Conservation (phyloP, 1,140 invertebrate genomes). For the Leptinotarsa undecemlineata region DNA sequence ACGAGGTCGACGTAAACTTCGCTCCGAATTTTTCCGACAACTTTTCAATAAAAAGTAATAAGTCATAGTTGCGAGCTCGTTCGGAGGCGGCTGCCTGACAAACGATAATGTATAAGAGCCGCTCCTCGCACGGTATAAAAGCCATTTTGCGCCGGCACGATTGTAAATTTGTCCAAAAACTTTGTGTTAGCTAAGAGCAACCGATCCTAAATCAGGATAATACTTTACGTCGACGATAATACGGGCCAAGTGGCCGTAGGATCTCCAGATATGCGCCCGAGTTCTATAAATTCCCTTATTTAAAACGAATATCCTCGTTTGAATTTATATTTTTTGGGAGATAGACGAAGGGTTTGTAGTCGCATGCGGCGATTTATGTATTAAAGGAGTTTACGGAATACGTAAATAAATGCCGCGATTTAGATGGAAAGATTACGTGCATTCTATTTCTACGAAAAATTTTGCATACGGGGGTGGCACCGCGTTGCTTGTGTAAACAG, state of each 20-base stretch:
- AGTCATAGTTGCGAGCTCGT: slow-evolving; percentile 6
- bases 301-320: slow-evolving; percentile 22
- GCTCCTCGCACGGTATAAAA: slow-evolving; percentile 18
- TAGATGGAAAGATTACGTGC: neutral
- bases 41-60: slow-evolving; percentile 19
- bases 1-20: neutral
- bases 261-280: slow-evolving; percentile 15
- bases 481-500: too few relatives aligned
- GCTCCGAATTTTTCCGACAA: slow-evolving; percentile 7
- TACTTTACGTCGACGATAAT: slow-evolving; percentile 27
- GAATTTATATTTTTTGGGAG: slow-evolving; percentile 25
- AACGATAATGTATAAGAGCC: slow-evolving; percentile 17
- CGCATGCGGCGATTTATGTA: neutral
- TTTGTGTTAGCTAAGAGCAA: slow-evolving; percentile 29
- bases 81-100: neutral
- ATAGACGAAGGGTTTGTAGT: slow-evolving; percentile 4
- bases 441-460: too few relatives aligned
- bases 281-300: slow-evolving; percentile 31
- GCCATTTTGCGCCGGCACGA: slow-evolving; percentile 35
- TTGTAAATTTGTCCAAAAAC: slow-evolving; percentile 39
- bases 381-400: neutral
- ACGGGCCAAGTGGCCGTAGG: slow-evolving; percentile 20
- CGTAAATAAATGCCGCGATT: neutral
- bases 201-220: slow-evolving; percentile 39
- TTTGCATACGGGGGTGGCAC: too few relatives aligned